Evolutionary conservation across 2,113 vertebrate species (phyloP), one percentile per base, ranked within the genome.

Genomic region (Nymphicus hollandicus): DNA sequence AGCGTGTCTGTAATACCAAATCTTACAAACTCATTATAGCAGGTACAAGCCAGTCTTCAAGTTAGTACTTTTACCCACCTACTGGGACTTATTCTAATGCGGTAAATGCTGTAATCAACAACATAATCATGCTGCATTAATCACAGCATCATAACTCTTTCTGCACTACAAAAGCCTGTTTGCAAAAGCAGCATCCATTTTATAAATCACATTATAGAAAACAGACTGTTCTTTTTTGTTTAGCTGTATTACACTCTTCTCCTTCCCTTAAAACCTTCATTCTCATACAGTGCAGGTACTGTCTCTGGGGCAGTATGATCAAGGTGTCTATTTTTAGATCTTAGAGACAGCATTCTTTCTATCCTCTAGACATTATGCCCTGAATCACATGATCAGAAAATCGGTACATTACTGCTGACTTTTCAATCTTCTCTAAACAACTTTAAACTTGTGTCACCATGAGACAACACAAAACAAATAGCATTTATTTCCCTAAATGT

Each of bases 131-230:
- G 18, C 20, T 70, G 55, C 69, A 17, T 6, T 6, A 50, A 73
- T 31, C 50, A 49, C 41, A 60, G 81, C 55, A 68, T 37, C 39
- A 27, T 2, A 33, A 20, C 7, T 17, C 13, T 24, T 58, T 56
- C 60, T 49, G 29, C 65, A n/a, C 55, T 25, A 55, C 68, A 10
- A 52, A 78, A 16, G 13, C 8, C 44, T 39, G 13, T 20, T 31
- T 41, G 70, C 81, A 73, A 69, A 70, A 15, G 84, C 76, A 86
- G 89, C 71, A 92, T 64, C 58, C 82, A 72, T 96, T 92, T 96
- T 12, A 50, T 2, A 77, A 72, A 47, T 22, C 35, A 24, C 18
- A 61, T 5, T 9, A 10, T 2, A 73, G 86, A 69, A 64, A 23
- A 28, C 16, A 82, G 73, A 71, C 46, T 14, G 56, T 7, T 84